A percentile compares a stretch with the other conserved stretches of the same genome.
Evolutionary conservation across 2,888 invertebrate genomes (phyloP).

Genomic region (Pheosia gnoma): DNA sequence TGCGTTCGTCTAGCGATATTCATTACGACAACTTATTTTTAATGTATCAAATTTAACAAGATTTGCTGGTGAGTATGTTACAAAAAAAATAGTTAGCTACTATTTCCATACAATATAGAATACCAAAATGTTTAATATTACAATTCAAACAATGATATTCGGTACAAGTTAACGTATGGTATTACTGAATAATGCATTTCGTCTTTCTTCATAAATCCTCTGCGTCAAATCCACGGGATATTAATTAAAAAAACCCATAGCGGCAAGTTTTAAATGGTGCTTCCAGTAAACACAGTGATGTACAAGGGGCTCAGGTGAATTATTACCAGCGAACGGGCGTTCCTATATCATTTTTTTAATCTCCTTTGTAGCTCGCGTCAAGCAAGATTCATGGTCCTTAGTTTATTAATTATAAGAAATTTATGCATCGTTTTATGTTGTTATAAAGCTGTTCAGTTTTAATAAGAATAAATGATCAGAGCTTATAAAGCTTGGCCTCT

Average conservation of each 20-base stretch:
- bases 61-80: no score
- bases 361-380: constrained; percentile 32
- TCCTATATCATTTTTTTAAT: constrained; percentile 48
- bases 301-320: constrained; percentile 57
- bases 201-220: constrained; percentile 56
- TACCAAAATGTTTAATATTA: neutral
- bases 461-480: neutral
- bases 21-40: no score
- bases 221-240: constrained; percentile 59
- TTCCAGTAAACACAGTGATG: constrained; percentile 62
- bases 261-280: constrained; percentile 67
- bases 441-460: neutral
- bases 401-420: constrained; percentile 21
- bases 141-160: neutral
- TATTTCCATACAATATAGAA: neutral
- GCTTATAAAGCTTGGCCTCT: no score
- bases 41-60: no score
- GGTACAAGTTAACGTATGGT: neutral
- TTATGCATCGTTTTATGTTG: constrained; percentile 8
- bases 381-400: constrained; percentile 40
- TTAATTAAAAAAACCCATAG: constrained; percentile 73
- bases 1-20: no score
- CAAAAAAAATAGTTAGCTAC: neutral
- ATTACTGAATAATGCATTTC: constrained; percentile 40
- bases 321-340: constrained; percentile 46